Percentiles rank a stretch among this genome's conserved stretches.
phyloP scores from a whole-genome alignment of 1,140 invertebrate genomes.

The Periplaneta americana region DNA sequence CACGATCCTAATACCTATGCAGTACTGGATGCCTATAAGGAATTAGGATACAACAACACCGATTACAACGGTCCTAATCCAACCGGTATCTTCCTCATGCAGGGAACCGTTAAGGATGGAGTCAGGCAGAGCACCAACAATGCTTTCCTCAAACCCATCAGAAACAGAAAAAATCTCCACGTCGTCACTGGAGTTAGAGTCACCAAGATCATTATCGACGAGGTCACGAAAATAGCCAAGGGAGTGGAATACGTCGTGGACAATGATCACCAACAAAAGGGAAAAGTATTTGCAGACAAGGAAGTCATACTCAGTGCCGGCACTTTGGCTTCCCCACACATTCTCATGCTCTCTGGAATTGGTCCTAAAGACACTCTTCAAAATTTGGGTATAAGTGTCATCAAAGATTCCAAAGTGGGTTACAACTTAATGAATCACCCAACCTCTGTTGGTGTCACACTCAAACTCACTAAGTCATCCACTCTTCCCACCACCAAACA shows the following conservation, averaged over 20 bases:
- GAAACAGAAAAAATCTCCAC: conserved; percentile 77
- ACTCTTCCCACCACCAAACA: conserved; percentile 42
- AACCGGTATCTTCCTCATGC: conserved; percentile 82
- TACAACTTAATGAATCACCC: conserved; percentile 58
- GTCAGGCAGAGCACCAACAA: conserved; percentile 87
- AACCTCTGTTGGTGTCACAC: conserved; percentile 72
- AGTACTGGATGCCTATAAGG: conserved; percentile 81
- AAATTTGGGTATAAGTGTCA: conserved; percentile 48
- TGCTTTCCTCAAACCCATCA: conserved; percentile 79
- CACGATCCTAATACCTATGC: conserved; percentile 74
- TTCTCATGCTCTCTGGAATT: conserved; percentile 64
- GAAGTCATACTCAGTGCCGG: conserved; percentile 57
- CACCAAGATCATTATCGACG: conserved; percentile 41
- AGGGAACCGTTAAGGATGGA: conserved; percentile 80
- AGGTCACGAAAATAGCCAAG: too few relatives aligned
- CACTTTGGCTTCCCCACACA: conserved; percentile 50
- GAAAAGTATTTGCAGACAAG: conserved; percentile 41
- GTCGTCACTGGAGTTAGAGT: conserved; percentile 80
- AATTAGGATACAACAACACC: conserved; percentile 84
- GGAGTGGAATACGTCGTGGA: conserved; percentile 45
- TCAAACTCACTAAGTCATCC: conserved; percentile 67
- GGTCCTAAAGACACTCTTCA: conserved; percentile 64
- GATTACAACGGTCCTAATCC: conserved; percentile 89
- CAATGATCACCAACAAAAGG: conserved; percentile 33
- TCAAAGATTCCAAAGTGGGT: conserved; percentile 44